Evolutionary conservation across 2,797 vertebrate species (phyloP).

Genomic region (Acanthis flammea): DNA sequence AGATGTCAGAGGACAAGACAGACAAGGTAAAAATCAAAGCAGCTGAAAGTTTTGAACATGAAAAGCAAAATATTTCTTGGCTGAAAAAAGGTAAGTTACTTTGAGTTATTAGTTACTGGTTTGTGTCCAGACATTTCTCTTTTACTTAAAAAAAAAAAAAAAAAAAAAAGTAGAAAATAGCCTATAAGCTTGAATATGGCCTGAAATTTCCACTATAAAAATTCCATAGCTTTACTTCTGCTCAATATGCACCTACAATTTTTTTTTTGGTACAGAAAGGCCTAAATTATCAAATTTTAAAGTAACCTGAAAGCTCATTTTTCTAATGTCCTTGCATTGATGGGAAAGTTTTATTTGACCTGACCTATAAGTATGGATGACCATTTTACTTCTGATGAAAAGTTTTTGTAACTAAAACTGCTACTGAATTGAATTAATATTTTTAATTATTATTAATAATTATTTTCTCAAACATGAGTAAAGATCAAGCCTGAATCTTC

Average conservation of each 20-base stretch:
- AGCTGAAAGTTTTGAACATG: constrained; percentile 76
- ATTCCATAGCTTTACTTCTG: neutral
- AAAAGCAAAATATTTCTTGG: constrained; percentile 79
- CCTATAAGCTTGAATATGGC: neutral
- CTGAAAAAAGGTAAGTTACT: constrained; percentile 77
- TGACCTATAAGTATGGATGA: neutral
- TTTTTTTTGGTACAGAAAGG: neutral
- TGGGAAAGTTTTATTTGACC: neutral
- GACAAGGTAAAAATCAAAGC: constrained; percentile 79
- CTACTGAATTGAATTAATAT: neutral
- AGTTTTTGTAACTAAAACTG: neutral
- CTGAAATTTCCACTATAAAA: neutral
- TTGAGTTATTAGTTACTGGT: neutral
- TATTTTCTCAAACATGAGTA: neutral
- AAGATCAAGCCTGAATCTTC: neutral
- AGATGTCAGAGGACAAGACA: constrained; percentile 80
- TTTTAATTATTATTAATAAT: neutral
- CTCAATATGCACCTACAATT: accelerated
- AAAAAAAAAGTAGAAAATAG: neutral
- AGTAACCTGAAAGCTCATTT: neutral
- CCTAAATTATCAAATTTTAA: neutral
- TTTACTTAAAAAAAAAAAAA: neutral
- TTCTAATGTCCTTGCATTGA: neutral
- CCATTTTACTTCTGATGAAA: neutral
- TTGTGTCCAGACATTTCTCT: neutral